Percentiles rank a stretch among this genome's conserved stretches.
These are phyloP conservation scores for Gallinago undulata DNA, from an alignment of 2,113 vertebrate species.

Conservation along the genomic window DNA sequence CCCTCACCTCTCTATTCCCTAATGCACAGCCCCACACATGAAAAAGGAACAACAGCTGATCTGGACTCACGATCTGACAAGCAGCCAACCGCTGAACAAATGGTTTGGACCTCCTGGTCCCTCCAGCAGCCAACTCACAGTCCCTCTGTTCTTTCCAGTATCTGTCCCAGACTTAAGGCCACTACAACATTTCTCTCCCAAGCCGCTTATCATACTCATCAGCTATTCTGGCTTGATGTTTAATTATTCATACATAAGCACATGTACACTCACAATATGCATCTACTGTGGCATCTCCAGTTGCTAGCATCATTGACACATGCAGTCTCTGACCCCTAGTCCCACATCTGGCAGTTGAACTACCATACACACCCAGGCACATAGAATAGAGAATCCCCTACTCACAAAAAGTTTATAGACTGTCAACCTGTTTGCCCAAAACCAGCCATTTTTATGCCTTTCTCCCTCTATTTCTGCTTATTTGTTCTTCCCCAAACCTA, in stretches of 20 bases:
- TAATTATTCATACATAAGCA: not conserved
- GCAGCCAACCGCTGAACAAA: not conserved
- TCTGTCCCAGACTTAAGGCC: not conserved
- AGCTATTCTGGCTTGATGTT: not conserved
- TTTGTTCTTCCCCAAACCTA: not conserved
- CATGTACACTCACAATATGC: not conserved
- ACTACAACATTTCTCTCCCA: not conserved
- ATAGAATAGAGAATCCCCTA: not conserved
- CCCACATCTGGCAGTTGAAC: not conserved
- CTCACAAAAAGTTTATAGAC: not conserved
- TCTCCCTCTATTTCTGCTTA: not conserved
- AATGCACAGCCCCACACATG: not conserved
- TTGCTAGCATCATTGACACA: not conserved
- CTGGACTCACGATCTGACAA: not conserved
- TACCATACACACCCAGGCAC: fast-evolving
- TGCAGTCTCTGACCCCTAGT: not conserved
- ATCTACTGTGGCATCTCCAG: not conserved
- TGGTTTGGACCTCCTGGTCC: not conserved
- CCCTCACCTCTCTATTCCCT: not conserved
- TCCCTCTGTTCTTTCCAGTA: not conserved
- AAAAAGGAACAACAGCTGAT: not conserved
- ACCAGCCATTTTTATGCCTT: not conserved
- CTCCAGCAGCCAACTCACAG: not conserved
- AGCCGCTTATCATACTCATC: not conserved
- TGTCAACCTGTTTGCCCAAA: not conserved